Base-by-base conservation (phyloP, 2,113 vertebrate species). In the Spizaetus ornatus region DNA sequence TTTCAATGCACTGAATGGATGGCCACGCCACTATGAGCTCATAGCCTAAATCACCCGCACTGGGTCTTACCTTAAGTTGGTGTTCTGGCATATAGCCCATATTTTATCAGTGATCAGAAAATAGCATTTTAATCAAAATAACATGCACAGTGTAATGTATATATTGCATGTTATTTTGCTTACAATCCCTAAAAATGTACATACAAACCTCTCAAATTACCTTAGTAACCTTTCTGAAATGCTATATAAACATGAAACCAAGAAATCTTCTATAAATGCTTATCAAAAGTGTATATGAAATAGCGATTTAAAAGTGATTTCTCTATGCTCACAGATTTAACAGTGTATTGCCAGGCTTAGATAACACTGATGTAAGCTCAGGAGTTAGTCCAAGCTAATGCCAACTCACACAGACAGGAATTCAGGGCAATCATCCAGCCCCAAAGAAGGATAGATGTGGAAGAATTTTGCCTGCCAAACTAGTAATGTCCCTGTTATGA, bases 381-480 rank as follows among this genome's bases (percentile, higher is more conserved):
- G 38, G 21, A 91, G 85, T 88, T 80, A 82, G 91, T 81, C 53
- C 72, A 83, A 70, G 72, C 50, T 80, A 90, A 83, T 86, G 93
- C 67, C 88, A 96, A 43, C 67, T 94, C 80, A 79, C 74, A 95
- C 8, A 88, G 80, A 86, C 72, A 92, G 42, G 72, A 92, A 94
- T 84, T 88, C 82, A 91, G 86, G 93, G 94, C 88, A 92, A 78
- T 42, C 83, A 81, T 92, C 71, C 91, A 97, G 66, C 29, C 48
- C 45, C 62, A 88, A 80, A 94, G 66, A 20, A 94, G 70, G 58
- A 92, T 55, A 86, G 82, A 94, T 73, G 62, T 77, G 62, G 62
- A 93, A 92, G 85, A 95, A 69, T 96, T 96, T 94, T 93, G 82
- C 88, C 85, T 95, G 95, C 82, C 95, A 93, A 90, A 95, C 91